A percentile compares a stretch with the other conserved stretches of the same genome.
Conservation (phyloP, 1,140 invertebrate species). For the Mylabris phalerata region DNA sequence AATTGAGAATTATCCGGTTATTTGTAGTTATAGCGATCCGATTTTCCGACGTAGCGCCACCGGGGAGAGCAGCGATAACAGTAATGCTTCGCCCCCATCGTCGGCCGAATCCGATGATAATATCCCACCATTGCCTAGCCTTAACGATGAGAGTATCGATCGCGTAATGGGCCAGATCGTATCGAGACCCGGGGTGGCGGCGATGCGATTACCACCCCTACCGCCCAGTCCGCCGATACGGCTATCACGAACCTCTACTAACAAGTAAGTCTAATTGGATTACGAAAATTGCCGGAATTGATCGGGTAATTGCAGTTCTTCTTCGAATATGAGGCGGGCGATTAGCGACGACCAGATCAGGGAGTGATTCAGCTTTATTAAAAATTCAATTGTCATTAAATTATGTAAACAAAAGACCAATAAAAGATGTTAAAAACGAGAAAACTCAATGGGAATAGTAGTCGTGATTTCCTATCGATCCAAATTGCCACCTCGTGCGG, state of each 20-base stretch:
- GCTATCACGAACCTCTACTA: background rate
- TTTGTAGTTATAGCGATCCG: conserved; percentile 36
- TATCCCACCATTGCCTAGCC: conserved; percentile 17
- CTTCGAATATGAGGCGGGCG: conserved; percentile 1
- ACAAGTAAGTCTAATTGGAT: background rate
- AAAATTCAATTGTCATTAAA: no score
- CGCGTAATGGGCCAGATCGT: conserved; percentile 39
- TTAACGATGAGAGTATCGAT: conserved; percentile 33
- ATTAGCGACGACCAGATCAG: conserved; percentile 20
- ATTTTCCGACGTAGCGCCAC: conserved; percentile 30
- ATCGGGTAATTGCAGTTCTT: background rate
- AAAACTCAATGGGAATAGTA: conserved; percentile 71
- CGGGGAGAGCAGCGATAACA: conserved; percentile 26
- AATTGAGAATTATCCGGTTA: background rate
- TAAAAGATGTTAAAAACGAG: conserved; percentile 77
- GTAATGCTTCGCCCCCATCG: conserved; percentile 29
- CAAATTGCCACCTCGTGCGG: conserved; percentile 79
- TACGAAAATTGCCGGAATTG: background rate
- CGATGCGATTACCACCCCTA: conserved; percentile 36
- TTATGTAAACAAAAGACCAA: conserved; percentile 65
- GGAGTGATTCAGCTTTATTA: background rate
- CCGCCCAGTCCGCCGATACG: conserved; percentile 34
- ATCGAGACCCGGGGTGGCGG: conserved; percentile 26
- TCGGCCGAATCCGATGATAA: conserved; percentile 37
- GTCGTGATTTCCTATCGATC: conserved; percentile 73